phyloP scores from a whole-genome alignment of 37 sponge, comb jelly and placozoan genomes.

The Diacarnus erythraeanus region DNA sequence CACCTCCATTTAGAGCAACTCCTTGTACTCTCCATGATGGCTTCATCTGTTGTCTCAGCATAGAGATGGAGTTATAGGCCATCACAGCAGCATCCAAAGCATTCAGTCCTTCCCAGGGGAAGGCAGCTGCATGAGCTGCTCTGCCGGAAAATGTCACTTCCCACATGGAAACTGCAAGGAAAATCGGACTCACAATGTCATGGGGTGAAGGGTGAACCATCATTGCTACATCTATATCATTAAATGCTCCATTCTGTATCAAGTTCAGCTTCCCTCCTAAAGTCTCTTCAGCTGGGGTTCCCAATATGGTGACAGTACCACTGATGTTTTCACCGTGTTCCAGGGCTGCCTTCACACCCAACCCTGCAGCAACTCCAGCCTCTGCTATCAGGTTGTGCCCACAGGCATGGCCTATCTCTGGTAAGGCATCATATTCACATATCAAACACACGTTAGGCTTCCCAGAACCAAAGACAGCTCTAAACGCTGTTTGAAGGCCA shows the following conservation, averaged over 20 bases:
- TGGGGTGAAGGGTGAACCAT: constrained; percentile 86
- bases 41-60: constrained; percentile 84
- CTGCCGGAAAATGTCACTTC: constrained; percentile 62
- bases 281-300: constrained; percentile 92
- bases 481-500: constrained; percentile 85
- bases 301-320: constrained; percentile 70
- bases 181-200: constrained; percentile 16
- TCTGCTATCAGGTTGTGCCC: constrained; percentile 97
- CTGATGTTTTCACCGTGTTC: constrained; percentile 22
- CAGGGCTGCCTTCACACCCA: constrained; percentile 86
- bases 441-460: constrained; percentile 75
- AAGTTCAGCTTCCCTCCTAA: constrained; percentile 80
- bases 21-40: constrained; percentile 81
- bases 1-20: constrained; percentile 69
- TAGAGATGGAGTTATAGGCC: constrained; percentile 81
- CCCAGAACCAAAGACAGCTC: constrained; percentile 71
- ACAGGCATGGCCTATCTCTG: constrained; percentile 95
- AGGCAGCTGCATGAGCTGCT: constrained; percentile 75
- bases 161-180: constrained; percentile 14
- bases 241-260: constrained; percentile 69
- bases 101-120: constrained; percentile 83
- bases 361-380: constrained; percentile 89
- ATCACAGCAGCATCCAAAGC: constrained; percentile 88
- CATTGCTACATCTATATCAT: constrained; percentile 80
- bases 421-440: constrained; percentile 93